Percentiles rank a stretch among this genome's conserved stretches.
Evolutionary conservation across 2,797 vertebrate species (phyloP).

Genomic region (Pagetopsis macropterus): DNA sequence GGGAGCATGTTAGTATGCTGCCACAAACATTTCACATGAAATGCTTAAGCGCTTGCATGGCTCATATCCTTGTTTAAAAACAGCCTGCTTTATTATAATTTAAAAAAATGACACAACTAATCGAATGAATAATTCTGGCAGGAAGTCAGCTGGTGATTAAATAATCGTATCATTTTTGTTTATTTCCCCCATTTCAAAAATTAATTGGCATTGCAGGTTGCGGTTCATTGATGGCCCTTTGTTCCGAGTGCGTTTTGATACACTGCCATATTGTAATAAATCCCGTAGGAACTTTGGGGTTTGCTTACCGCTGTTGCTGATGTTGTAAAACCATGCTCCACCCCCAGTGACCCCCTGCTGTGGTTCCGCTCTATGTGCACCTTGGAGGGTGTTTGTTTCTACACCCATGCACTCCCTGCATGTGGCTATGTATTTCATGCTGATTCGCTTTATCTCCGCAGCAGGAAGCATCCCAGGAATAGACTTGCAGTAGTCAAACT

Average conservation of each 20-base stretch:
- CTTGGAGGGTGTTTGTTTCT: constrained; percentile 23
- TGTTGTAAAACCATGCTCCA: constrained; percentile 1
- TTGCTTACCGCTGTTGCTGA: constrained; percentile 6
- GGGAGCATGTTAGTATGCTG: too few species aligned
- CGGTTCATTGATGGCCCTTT: neutral
- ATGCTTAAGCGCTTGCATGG: too few species aligned
- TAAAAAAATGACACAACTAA: too few species aligned
- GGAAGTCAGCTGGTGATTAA: too few species aligned
- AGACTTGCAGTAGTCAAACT: constrained; percentile 31
- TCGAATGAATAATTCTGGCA: too few species aligned
- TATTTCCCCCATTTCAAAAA: too few species aligned
- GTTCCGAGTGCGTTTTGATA: neutral
- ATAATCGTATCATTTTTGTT: too few species aligned
- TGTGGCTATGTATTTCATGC: constrained; percentile 40
- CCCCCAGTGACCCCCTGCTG: constrained; percentile 9
- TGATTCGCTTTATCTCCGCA: constrained; percentile 48
- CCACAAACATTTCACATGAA: too few species aligned
- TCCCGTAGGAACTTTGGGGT: neutral
- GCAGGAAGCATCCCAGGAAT: constrained; percentile 34
- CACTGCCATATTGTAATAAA: neutral
- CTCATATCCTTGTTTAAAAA: too few species aligned
- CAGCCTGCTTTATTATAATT: too few species aligned
- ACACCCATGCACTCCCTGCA: constrained; percentile 22
- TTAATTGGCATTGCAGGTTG: too few species aligned
- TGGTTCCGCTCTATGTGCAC: neutral